A percentile compares a stretch with the other conserved stretches of the same genome.
These are phyloP conservation scores for Drosophila robusta DNA, from an alignment of 2,888 invertebrate species.

Conservation along the genomic window DNA sequence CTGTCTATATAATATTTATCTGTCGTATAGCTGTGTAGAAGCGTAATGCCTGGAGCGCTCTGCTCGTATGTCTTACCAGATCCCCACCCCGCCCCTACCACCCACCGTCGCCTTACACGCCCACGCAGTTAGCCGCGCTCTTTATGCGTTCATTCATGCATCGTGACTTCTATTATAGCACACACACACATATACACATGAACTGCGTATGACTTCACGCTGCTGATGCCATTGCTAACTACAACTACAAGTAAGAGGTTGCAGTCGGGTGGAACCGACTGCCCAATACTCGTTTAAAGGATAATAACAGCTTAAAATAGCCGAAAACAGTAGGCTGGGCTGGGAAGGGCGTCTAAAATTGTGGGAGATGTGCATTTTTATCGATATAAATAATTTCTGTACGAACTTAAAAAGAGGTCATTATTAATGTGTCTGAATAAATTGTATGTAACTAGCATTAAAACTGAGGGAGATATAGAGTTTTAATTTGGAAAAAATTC, in stretches of 20 bases:
- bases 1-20: conserved; percentile 7
- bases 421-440: too few species aligned
- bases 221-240: conserved; percentile 47
- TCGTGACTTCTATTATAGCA: conserved; percentile 60
- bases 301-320: too few species aligned
- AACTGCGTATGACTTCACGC: conserved; percentile 33
- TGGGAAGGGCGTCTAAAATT: too few species aligned
- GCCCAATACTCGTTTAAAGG: too few species aligned
- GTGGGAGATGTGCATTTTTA: too few species aligned
- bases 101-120: conserved; percentile 2
- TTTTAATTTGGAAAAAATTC: too few species aligned
- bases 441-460: too few species aligned
- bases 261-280: too few species aligned
- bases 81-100: background rate
- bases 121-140: conserved; percentile 50
- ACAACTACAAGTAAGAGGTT: background rate
- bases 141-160: conserved; percentile 65
- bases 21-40: conserved; percentile 6
- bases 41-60: conserved; percentile 48
- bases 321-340: too few species aligned
- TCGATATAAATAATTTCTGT: too few species aligned
- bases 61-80: background rate
- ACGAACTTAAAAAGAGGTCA: too few species aligned
- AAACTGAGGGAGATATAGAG: too few species aligned
- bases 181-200: conserved; percentile 15